These are phyloP conservation scores for Conger conger DNA, from an alignment of 2,113 vertebrate genomes.

Conservation along the genomic window DNA sequence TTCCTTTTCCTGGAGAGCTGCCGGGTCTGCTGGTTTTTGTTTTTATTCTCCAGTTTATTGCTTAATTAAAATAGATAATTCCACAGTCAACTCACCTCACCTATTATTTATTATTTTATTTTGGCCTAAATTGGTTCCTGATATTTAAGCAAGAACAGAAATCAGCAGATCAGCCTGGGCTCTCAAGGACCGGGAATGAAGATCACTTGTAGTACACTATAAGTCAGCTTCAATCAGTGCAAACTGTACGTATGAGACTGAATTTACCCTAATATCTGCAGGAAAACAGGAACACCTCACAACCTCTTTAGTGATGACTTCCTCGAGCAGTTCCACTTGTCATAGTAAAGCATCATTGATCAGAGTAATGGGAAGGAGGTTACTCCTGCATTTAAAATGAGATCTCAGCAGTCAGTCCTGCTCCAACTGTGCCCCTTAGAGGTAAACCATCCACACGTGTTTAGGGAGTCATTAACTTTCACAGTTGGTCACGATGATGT, in stretches of 20 bases:
- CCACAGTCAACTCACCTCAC: too few relatives aligned
- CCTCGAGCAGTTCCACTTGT: background rate
- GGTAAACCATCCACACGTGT: slow-evolving; percentile 16
- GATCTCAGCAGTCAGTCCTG: slow-evolving; percentile 18
- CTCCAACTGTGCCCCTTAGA: slow-evolving; percentile 1
- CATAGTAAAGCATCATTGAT: background rate
- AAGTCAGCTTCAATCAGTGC: background rate
- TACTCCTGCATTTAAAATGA: slow-evolving; percentile 22
- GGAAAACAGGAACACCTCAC: slow-evolving; percentile 4
- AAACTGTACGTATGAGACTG: background rate
- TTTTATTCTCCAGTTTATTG: too few relatives aligned
- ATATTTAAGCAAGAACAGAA: too few relatives aligned
- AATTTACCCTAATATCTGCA: background rate
- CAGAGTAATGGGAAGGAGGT: background rate
- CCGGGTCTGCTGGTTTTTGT: too few relatives aligned
- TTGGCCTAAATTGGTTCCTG: too few relatives aligned
- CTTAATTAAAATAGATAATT: too few relatives aligned
- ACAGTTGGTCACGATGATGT: slow-evolving; percentile 23
- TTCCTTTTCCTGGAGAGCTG: too few relatives aligned
- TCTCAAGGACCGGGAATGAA: too few relatives aligned
- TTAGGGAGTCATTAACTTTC: slow-evolving; percentile 26
- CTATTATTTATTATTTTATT: too few relatives aligned
- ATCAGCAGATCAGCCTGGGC: too few relatives aligned
- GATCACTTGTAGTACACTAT: too few relatives aligned
- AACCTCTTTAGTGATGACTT: background rate